phyloP scores from a whole-genome alignment of 2,113 vertebrate genomes.

The Acrocephalus kingi region DNA sequence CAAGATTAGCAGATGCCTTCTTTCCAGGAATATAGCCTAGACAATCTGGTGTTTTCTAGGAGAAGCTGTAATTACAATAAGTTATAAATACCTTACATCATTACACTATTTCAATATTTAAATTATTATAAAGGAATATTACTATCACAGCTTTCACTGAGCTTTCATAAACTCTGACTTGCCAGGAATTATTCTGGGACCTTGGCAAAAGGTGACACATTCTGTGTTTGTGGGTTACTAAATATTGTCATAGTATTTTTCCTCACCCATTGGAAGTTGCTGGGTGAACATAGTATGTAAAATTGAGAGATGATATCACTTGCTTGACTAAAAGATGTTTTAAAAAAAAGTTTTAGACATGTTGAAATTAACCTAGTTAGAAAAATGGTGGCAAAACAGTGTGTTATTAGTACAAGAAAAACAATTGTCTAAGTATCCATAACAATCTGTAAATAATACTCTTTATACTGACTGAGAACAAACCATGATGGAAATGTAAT shows the following conservation, averaged over 20 bases:
- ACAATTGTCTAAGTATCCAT: neutral
- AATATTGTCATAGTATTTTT: neutral
- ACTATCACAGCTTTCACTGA: neutral
- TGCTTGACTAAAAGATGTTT: neutral
- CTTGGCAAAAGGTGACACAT: neutral
- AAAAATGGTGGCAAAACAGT: neutral
- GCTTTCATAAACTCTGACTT: neutral
- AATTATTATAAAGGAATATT: neutral
- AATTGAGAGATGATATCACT: neutral
- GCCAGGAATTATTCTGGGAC: neutral
- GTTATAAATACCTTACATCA: constrained; percentile 5
- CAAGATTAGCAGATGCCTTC: constrained; percentile 38
- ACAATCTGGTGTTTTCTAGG: constrained; percentile 41
- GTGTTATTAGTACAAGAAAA: neutral
- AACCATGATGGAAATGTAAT: neutral
- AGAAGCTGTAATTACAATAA: constrained; percentile 18
- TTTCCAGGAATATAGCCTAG: constrained; percentile 41
- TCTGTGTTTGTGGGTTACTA: neutral
- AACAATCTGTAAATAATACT: constrained; percentile 1
- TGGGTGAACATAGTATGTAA: neutral
- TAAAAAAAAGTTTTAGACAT: neutral
- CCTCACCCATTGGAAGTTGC: neutral
- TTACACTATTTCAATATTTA: neutral
- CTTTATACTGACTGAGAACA: neutral
- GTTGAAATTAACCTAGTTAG: neutral